phyloP scores from a whole-genome alignment of 2,113 vertebrate species.

The Micronycteris hirsuta region DNA sequence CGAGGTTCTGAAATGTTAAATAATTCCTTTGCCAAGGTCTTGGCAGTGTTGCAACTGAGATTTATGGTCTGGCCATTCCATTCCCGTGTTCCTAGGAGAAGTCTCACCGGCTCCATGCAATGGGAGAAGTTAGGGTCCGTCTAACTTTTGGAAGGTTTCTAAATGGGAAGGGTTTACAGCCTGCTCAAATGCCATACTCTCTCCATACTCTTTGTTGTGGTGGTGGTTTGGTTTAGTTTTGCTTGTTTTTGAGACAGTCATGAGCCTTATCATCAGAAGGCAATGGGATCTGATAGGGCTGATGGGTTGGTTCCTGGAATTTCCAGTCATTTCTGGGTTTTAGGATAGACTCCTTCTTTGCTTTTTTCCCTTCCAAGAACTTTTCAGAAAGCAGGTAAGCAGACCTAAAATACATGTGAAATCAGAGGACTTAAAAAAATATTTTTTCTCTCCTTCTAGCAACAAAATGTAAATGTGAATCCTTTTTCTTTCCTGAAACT shows the following conservation, averaged over 20 bases:
- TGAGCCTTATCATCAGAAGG: neutral
- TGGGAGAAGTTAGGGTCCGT: neutral
- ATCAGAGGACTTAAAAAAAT: neutral
- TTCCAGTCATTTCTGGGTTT: neutral
- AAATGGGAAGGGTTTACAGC: neutral
- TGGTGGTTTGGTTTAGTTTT: neutral
- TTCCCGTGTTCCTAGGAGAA: neutral
- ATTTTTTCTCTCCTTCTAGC: neutral
- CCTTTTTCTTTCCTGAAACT: neutral
- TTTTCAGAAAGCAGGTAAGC: neutral
- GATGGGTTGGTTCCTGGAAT: neutral
- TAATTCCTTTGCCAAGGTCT: neutral
- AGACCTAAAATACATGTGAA: neutral
- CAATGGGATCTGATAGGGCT: neutral
- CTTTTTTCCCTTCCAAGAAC: neutral
- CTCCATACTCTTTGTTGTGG: neutral
- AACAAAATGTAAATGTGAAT: constrained; percentile 20
- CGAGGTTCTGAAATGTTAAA: neutral
- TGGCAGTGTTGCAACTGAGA: neutral
- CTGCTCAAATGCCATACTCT: neutral
- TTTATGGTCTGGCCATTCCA: neutral
- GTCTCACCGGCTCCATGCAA: neutral
- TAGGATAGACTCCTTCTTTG: neutral
- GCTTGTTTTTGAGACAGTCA: neutral
- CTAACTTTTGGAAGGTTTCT: neutral